Evolutionary conservation across 2,888 invertebrate species (phyloP).

Genomic region (Thelaira solivaga): DNA sequence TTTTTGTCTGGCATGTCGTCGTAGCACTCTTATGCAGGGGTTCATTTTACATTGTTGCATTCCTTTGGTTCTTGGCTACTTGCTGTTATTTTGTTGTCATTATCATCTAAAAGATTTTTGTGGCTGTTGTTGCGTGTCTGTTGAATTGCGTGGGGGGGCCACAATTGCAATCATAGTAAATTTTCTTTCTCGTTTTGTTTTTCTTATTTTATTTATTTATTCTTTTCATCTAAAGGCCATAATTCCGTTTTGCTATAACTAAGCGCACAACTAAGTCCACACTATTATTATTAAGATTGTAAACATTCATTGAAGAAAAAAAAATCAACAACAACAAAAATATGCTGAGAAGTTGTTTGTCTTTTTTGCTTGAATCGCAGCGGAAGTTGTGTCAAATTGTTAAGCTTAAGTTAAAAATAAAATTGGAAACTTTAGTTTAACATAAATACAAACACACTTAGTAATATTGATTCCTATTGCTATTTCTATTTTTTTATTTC

Average conservation of each 20-base stretch:
- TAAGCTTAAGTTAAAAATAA: neutral
- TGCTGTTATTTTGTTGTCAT: conserved; percentile 25
- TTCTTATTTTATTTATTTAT: neutral
- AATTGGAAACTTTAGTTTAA: neutral
- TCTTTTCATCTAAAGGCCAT: conserved; percentile 12
- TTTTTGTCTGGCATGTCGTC: conserved; percentile 25
- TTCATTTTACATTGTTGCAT: conserved; percentile 18
- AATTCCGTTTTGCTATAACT: conserved; percentile 3
- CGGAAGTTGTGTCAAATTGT: conserved; percentile 50
- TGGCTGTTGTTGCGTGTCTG: conserved; percentile 12
- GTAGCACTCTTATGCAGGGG: too few species aligned
- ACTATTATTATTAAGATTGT: neutral
- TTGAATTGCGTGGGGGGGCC: conserved; percentile 51
- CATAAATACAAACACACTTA: neutral
- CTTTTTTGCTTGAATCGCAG: conserved; percentile 9
- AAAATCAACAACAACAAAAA: too few species aligned
- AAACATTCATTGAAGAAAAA: conserved; percentile 19
- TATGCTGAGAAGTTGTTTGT: neutral
- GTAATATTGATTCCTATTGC: neutral
- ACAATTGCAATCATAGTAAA: conserved; percentile 26
- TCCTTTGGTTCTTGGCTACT: conserved; percentile 17
- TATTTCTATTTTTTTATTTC: neutral
- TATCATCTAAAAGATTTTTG: conserved; percentile 36
- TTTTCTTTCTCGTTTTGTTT: conserved; percentile 23
- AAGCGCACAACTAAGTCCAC: neutral